Evolutionary conservation across 2,797 vertebrate species (phyloP), one percentile per base, ranked within the genome.

Genomic region (Muscicapa striata): DNA sequence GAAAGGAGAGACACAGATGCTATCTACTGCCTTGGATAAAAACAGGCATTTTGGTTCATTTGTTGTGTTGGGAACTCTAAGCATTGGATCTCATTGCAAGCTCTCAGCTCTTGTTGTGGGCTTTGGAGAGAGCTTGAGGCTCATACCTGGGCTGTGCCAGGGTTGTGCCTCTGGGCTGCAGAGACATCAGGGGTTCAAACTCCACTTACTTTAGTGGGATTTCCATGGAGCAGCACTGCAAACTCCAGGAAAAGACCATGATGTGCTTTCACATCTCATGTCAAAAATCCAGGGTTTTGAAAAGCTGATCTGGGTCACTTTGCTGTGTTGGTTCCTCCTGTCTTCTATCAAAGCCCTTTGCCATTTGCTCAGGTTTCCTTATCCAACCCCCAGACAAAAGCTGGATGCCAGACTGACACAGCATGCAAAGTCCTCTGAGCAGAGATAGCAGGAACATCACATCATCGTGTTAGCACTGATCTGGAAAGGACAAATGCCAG

Each of bases 401-500:
- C 75, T 58, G 75, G 66, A 48, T 75, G 57, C 58, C 74, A 84
- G 81, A 66, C 86, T 73, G 90, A 78, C 93, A 81, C 91, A 96
- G 92, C 89, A 55, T 70, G 93, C 49, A 77, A 85, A 83, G 91
- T n/a, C 63, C 83, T 93, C 92, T 59, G 80, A 93, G 81, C 68
- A 23, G 80, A 67, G 83, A 73, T 72, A 54, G 38, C 43, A 32
- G 73, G 89, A 95, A 68, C 80, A 87, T 93, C 81, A 54, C 82
- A 91, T 84, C 94, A 96, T 87, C 27, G 13, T 74, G 83, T 87
- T 93, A 87, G 86, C 93, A 59, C 73, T 95, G 95, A 95, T 93
- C 90, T 97, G 94, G 90, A 94, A 96, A 96, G 95, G 95, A 96
- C 89, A 92, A 96, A 93, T 67, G 64, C 92, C 83, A 92, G 93